Percentiles rank a stretch among this genome's conserved stretches.
Evolutionary conservation across 2,113 vertebrate genomes (phyloP).

Genomic region (Dasypus novemcinctus): DNA sequence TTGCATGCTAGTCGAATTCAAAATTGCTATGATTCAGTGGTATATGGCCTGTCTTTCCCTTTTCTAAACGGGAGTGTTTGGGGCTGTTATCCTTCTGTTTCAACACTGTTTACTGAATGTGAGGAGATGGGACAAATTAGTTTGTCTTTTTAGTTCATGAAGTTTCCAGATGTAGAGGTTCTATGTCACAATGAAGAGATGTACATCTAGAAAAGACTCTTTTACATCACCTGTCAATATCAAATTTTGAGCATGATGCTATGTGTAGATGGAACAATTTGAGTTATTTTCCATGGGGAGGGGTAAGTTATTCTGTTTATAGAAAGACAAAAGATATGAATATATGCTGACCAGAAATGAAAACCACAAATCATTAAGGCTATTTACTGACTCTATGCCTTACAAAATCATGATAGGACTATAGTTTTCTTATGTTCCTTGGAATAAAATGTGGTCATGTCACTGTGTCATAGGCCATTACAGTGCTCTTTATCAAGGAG

Average conservation of each 20-base stretch:
- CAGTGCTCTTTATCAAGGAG: not conserved
- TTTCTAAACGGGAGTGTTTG: not conserved
- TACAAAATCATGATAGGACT: not conserved
- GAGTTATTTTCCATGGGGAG: not conserved
- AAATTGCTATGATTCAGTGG: not conserved
- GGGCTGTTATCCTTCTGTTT: not conserved
- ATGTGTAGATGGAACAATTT: not conserved
- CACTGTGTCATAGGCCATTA: not conserved
- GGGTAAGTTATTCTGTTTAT: not conserved
- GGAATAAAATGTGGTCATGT: not conserved
- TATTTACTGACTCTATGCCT: not conserved
- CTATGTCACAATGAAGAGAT: not conserved
- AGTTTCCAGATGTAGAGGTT: not conserved
- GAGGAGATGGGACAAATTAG: not conserved
- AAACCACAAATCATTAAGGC: not conserved
- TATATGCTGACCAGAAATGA: not conserved
- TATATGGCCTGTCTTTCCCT: not conserved
- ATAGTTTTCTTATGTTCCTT: not conserved
- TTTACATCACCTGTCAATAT: not conserved
- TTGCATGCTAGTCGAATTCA: not conserved
- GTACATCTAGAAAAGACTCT: not conserved
- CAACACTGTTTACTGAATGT: not conserved
- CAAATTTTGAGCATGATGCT: not conserved
- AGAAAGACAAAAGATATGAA: not conserved
- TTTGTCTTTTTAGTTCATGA: not conserved